phyloP scores from a whole-genome alignment of 1,140 invertebrate genomes.

The Atta cephalotes region DNA sequence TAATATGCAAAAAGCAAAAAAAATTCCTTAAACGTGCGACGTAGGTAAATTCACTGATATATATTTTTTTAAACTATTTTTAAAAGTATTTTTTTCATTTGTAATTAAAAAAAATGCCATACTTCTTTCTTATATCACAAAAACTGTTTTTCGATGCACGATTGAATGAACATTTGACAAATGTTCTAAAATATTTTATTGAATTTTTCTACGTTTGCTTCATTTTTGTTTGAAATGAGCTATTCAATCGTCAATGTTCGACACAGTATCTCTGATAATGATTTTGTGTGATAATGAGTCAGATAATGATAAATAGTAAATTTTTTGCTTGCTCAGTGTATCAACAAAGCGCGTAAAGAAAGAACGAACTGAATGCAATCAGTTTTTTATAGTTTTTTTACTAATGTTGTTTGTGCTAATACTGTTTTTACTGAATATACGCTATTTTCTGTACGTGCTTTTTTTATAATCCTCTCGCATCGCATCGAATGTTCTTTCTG shows the following conservation, averaged over 20 bases:
- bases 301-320: constrained; percentile 29
- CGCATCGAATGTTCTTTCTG: constrained; percentile 3
- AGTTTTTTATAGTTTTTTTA: constrained; percentile 48
- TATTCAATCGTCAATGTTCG: neutral
- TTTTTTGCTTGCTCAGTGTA: constrained; percentile 3
- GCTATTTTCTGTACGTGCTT: neutral
- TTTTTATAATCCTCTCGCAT: constrained; percentile 12
- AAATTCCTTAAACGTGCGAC: neutral
- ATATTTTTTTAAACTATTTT: neutral
- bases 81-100: neutral
- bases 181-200: constrained; percentile 51
- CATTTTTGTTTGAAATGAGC: neutral
- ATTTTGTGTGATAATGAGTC: constrained; percentile 5
- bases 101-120: neutral
- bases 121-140: constrained; percentile 32
- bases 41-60: neutral
- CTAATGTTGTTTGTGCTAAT: constrained; percentile 38
- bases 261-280: constrained; percentile 2
- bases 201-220: constrained; percentile 27
- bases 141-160: constrained; percentile 15
- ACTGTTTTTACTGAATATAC: constrained; percentile 14
- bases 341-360: constrained; percentile 7
- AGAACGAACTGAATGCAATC: constrained; percentile 15
- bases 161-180: constrained; percentile 18
- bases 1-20: neutral